Conservation (phyloP, 2,113 vertebrate species). For the Galemys pyrenaicus region DNA sequence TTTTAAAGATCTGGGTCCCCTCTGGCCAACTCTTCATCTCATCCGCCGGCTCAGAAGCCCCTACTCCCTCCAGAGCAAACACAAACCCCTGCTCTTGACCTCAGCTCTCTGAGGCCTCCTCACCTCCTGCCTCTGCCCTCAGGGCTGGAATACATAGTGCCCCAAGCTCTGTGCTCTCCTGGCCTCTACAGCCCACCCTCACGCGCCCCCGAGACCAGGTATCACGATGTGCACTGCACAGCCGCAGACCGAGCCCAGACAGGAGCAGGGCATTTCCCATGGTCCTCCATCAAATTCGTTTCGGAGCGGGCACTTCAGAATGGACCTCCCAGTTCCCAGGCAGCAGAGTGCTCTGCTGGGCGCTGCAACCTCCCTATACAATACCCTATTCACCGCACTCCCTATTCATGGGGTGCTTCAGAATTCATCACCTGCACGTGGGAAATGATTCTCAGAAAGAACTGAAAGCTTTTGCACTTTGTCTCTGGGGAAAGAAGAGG, state of each 20-base stretch:
- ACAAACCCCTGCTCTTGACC: background rate
- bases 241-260: background rate
- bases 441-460: background rate
- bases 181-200: background rate
- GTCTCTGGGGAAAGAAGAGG: background rate
- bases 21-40: background rate
- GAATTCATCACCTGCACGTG: conserved; percentile 39
- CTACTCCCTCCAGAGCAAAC: background rate
- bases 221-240: background rate
- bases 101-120: background rate
- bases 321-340: background rate
- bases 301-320: background rate
- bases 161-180: background rate
- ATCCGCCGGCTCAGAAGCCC: background rate
- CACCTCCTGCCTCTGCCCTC: background rate
- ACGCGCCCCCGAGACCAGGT: background rate
- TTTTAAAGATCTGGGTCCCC: background rate
- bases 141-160: background rate
- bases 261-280: background rate
- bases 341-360: background rate
- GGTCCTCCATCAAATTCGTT: conserved; percentile 19
- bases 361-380: background rate
- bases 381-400: conserved; percentile 12
- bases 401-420: background rate
- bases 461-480: background rate